Evolutionary conservation across 2,113 vertebrate genomes (phyloP).

Genomic region (Parus major): DNA sequence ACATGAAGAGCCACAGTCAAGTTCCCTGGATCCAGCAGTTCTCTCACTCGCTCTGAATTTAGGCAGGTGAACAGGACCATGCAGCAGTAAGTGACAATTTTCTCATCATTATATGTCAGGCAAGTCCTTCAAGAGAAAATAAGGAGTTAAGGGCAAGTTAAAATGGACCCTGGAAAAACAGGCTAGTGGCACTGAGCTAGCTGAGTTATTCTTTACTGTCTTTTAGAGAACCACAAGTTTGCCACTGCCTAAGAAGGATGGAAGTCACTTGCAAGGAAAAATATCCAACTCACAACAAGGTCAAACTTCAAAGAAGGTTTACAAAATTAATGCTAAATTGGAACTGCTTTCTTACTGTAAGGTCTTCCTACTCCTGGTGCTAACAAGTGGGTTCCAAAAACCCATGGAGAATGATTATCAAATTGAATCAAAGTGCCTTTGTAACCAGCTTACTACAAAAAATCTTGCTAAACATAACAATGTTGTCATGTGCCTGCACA

Average conservation of each 20-base stretch:
- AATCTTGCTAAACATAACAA: not conserved
- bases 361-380: not conserved
- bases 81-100: slow-evolving; percentile 80
- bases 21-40: slow-evolving; percentile 75
- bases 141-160: not conserved
- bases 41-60: slow-evolving; percentile 77
- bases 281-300: not conserved
- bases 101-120: slow-evolving; percentile 81
- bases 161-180: not conserved
- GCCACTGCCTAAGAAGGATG: not conserved
- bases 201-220: not conserved
- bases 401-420: not conserved
- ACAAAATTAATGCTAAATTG: not conserved
- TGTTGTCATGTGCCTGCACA: not conserved
- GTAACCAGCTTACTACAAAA: not conserved
- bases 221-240: not conserved
- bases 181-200: not conserved
- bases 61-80: slow-evolving; percentile 93
- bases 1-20: slow-evolving; percentile 77
- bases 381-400: not conserved
- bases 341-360: not conserved
- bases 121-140: slow-evolving; percentile 72
- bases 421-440: not conserved
- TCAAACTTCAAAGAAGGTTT: not conserved
- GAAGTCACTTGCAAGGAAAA: not conserved